Conservation (phyloP, 2,797 vertebrate species). For the Catostomus latipinnis region DNA sequence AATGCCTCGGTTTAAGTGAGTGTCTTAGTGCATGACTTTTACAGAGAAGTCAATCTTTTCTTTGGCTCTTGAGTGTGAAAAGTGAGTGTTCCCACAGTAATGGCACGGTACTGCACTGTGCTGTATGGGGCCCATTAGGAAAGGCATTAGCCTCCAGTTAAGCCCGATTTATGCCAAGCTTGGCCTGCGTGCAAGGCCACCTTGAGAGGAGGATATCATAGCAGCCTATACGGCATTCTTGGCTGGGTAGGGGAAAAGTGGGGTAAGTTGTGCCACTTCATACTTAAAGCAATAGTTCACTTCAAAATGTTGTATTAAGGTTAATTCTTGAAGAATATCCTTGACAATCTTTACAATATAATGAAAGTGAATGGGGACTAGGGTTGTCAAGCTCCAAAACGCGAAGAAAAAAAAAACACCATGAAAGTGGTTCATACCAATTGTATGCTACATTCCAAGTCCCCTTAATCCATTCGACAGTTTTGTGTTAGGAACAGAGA, state of each 20-base stretch:
- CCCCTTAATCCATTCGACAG: no score
- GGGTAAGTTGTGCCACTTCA: no score
- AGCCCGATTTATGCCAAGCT: conserved; percentile 51
- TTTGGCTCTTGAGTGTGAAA: conserved; percentile 73
- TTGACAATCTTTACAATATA: no score
- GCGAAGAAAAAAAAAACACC: no score
- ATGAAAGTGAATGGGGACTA: no score
- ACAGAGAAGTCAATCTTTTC: conserved; percentile 77
- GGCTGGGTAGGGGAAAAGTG: background rate
- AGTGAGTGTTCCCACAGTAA: conserved; percentile 71
- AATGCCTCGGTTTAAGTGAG: conserved; percentile 75
- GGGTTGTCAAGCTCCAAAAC: no score
- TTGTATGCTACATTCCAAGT: no score
- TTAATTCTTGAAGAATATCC: no score
- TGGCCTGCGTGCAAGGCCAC: conserved; percentile 41
- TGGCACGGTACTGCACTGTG: conserved; percentile 58
- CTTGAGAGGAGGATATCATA: conserved; percentile 37
- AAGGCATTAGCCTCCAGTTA: conserved; percentile 48
- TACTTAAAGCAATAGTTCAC: no score
- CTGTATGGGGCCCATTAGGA: conserved; percentile 38
- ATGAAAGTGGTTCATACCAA: no score
- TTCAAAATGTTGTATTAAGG: no score
- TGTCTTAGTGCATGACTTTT: conserved; percentile 79
- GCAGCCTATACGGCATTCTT: conserved; percentile 24
- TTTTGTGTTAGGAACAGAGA: no score